Evolutionary conservation across 2,113 vertebrate genomes (phyloP).

Genomic region (Peromyscus leucopus): DNA sequence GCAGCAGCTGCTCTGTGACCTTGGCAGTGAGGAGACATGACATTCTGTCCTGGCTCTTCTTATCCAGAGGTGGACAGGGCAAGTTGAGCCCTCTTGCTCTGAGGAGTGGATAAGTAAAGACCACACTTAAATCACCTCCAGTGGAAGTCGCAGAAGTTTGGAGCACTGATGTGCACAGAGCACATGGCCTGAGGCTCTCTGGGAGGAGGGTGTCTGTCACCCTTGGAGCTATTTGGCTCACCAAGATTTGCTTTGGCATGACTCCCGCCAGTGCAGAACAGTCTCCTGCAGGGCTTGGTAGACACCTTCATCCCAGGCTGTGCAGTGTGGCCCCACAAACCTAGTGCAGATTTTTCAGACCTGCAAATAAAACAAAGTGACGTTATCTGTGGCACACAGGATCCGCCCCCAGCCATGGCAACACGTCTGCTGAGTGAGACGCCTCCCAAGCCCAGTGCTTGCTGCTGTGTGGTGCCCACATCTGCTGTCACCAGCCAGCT

Average conservation of each 20-base stretch:
- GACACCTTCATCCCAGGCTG: fast-evolving
- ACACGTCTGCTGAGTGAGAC: not conserved
- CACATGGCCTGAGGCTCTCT: fast-evolving
- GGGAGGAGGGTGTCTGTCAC: not conserved
- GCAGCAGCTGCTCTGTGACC: not conserved
- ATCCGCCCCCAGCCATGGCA: not conserved
- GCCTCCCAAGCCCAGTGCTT: constrained; percentile 26
- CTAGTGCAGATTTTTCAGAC: constrained; percentile 18
- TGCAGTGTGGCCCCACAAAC: not conserved
- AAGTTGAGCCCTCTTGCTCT: not conserved
- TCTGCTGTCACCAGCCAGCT: constrained; percentile 74
- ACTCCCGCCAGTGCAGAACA: fast-evolving
- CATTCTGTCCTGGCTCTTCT: not conserved
- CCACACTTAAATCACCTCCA: not conserved
- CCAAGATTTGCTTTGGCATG: not conserved
- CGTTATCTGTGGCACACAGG: fast-evolving
- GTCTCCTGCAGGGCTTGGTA: fast-evolving
- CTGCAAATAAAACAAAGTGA: not conserved
- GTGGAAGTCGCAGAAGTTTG: not conserved
- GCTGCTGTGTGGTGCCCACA: constrained; percentile 52
- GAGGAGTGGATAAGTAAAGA: not conserved
- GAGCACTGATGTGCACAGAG: not conserved
- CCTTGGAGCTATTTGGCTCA: not conserved
- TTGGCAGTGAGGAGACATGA: not conserved
- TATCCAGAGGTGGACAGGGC: not conserved